Evolutionary conservation across 2,797 vertebrate genomes (phyloP).

Genomic region (Anguilla marmorata): DNA sequence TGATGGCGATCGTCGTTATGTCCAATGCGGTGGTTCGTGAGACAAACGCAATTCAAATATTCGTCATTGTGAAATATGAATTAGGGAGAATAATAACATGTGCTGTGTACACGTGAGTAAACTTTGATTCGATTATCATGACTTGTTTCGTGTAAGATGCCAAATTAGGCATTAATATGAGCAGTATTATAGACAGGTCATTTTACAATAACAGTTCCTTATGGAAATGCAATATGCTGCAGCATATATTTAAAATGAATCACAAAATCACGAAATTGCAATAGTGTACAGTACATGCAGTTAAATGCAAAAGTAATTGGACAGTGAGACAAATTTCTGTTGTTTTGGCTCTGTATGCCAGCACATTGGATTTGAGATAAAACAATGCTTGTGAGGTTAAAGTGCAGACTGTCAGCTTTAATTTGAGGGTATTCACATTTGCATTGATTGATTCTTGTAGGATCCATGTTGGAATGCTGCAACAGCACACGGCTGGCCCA

Average conservation of each 20-base stretch:
- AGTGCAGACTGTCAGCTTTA: not conserved
- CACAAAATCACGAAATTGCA: too few species aligned
- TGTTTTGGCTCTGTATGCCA: not conserved
- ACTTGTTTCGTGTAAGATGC: not conserved
- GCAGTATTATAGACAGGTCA: not conserved
- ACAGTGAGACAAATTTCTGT: not conserved
- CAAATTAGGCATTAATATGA: not conserved
- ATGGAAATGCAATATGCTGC: constrained; percentile 15
- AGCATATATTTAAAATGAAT: too few species aligned
- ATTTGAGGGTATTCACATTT: not conserved
- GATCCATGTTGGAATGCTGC: too few species aligned
- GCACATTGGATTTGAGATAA: not conserved
- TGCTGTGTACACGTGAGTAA: not conserved
- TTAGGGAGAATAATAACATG: not conserved
- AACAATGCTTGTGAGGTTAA: too few species aligned
- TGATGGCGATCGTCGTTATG: not conserved
- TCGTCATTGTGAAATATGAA: not conserved
- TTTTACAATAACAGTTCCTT: not conserved
- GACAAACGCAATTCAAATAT: not conserved
- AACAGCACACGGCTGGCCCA: too few species aligned
- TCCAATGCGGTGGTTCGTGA: not conserved
- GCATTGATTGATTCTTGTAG: not conserved
- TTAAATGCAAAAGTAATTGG: not conserved
- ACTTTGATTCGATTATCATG: not conserved
- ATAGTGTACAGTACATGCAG: not conserved